Percentiles rank a stretch among this genome's conserved stretches.
Evolutionary conservation across 2,797 vertebrate genomes (phyloP).

Genomic region (Bovichtus variegatus): DNA sequence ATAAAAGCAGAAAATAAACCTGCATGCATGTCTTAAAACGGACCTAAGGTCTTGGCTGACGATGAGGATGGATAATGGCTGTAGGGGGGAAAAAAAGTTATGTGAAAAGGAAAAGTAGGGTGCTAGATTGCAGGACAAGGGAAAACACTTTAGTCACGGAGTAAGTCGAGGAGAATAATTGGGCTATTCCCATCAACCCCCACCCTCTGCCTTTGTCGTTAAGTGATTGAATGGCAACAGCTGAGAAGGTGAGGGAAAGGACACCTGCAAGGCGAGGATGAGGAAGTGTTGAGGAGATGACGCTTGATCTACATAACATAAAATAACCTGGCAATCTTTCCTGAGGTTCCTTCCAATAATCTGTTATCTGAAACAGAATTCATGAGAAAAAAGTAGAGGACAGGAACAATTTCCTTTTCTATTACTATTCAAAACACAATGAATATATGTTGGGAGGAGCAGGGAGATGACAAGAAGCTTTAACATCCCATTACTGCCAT

Average conservation of each 20-base stretch:
- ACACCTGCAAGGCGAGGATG: constrained; percentile 69
- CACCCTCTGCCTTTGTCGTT: constrained; percentile 58
- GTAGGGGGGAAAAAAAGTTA: constrained; percentile 36
- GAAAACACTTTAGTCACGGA: constrained; percentile 47
- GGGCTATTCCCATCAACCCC: constrained; percentile 62
- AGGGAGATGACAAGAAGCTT: constrained; percentile 11
- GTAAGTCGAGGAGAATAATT: constrained; percentile 60
- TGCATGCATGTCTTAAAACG: constrained; percentile 1
- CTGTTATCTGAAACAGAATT: constrained; percentile 35
- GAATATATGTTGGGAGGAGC: background rate
- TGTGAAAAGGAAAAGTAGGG: constrained; percentile 27
- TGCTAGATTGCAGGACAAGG: constrained; percentile 32
- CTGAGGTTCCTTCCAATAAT: constrained; percentile 13
- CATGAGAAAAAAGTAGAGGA: constrained; percentile 6
- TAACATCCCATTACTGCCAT: constrained; percentile 7
- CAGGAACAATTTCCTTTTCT: constrained; percentile 25
- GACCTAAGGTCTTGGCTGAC: background rate
- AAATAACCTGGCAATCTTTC: constrained; percentile 33
- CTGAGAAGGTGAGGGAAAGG: constrained; percentile 77
- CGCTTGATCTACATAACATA: constrained; percentile 27
- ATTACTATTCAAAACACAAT: constrained; percentile 33
- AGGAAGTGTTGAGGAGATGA: constrained; percentile 46
- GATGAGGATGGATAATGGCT: constrained; percentile 17
- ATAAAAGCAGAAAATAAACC: background rate
- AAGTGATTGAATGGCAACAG: constrained; percentile 77